Percentiles rank a stretch among this genome's conserved stretches.
phyloP scores from a whole-genome alignment of 2,888 invertebrate species.

The Eudemis profundana region DNA sequence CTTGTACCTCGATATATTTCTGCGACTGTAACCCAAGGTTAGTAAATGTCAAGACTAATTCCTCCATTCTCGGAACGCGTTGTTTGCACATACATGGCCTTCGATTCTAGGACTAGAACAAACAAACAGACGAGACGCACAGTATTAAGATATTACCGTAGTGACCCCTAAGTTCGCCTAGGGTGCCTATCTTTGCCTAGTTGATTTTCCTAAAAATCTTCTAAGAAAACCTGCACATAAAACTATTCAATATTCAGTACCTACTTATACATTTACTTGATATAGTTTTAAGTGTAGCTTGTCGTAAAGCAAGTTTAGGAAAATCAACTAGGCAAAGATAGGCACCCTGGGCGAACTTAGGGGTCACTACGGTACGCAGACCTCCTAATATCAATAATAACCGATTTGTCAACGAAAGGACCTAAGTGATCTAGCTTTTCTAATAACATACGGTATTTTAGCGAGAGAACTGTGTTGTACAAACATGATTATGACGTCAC shows the following conservation, averaged over 20 bases:
- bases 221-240: too few relatives aligned
- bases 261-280: too few relatives aligned
- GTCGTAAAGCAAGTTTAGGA: too few relatives aligned
- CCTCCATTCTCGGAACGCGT: conserved; percentile 20
- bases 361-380: too few relatives aligned
- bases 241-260: too few relatives aligned
- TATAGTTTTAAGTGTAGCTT: too few relatives aligned
- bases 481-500: neutral
- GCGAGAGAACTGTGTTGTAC: neutral
- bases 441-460: neutral
- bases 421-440: neutral
- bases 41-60: conserved; percentile 13
- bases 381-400: conserved; percentile 3
- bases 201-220: too few relatives aligned
- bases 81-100: conserved; percentile 23
- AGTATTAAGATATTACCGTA: neutral
- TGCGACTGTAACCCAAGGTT: conserved; percentile 12
- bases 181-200: too few relatives aligned
- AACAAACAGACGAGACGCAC: conserved; percentile 14
- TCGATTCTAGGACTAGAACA: conserved; percentile 16
- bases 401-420: neutral
- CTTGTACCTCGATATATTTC: too few relatives aligned
- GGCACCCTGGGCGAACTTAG: too few relatives aligned
- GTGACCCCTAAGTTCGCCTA: too few relatives aligned
- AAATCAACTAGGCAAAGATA: too few relatives aligned